Base-by-base conservation (phyloP, 2,888 invertebrate species). In the Dryobota labecula region DNA sequence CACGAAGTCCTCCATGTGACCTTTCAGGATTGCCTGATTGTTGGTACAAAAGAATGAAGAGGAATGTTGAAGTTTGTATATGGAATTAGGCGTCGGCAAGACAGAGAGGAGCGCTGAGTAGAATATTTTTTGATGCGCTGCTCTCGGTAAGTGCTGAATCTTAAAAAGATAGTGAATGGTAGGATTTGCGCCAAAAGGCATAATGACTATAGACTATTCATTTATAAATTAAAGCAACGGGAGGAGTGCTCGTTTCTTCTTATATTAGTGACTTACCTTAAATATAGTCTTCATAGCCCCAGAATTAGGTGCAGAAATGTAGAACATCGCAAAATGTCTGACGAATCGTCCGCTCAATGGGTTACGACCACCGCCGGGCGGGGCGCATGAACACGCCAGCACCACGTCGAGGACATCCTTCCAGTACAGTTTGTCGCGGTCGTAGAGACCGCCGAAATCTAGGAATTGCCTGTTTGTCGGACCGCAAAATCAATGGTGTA, bases 351-450 rank as follows among this genome's bases (percentile, higher is more conserved):
- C 97, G 0, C 98, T 98, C 20, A 99, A 96, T 15, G 98, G 97
- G 89, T 99, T 98, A 60, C 98, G 96, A 0, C 99, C 99, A 15
- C 99, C 99, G 0, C 99, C 99, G 0, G 99, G 99, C 1, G 99
- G 99, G 0, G 98, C 98, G 91, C 99, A 99, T 70, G 98, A 98
- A 56, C 97, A 97, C 0, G 97, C 96, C 65, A 99, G 92, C 0
- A 98, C 97, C 51, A 99, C 98, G 91, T 99, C 98, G 76, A 97
- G 94, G n/a, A 99, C 97, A 13, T 97, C 97, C 90, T 98, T 98
- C 99, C 99, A 99, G 90, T 97, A 98, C 58, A 99, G 92, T 89
- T 98, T 98, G 73, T 98, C 98, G 65, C 98, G 97, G 89, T 99
- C 99, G 90, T 98, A 99, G 67, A 99, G 94, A 0, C 99, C 99